Percentiles rank a stretch among this genome's conserved stretches.
Conservation (phyloP, 1,140 invertebrate species). For the Neodiprion virginianus region DNA sequence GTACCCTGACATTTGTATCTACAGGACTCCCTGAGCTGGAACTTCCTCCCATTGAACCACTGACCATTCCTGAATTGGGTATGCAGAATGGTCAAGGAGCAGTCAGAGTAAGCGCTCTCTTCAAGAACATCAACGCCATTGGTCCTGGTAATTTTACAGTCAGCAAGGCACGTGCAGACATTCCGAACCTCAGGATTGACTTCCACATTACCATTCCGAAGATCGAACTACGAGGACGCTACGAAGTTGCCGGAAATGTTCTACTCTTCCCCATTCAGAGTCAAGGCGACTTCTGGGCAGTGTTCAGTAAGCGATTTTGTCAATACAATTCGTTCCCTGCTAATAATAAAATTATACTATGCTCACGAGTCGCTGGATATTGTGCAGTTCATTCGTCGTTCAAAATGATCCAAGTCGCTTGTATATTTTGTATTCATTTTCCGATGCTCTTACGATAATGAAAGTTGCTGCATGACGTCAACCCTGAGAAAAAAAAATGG, state of each 20-base stretch:
- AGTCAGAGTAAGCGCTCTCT: constrained; percentile 72
- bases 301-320: constrained; percentile 68
- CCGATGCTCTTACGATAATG: too few relatives aligned
- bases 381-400: too few relatives aligned
- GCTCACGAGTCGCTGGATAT: too few relatives aligned
- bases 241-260: constrained; percentile 78
- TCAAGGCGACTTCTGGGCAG: constrained; percentile 78
- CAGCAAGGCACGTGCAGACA: constrained; percentile 63
- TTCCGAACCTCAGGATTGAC: constrained; percentile 72
- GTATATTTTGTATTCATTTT: too few relatives aligned
- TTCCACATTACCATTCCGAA: constrained; percentile 72
- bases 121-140: constrained; percentile 73
- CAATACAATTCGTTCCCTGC: too few relatives aligned
- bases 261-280: constrained; percentile 78
- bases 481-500: too few relatives aligned
- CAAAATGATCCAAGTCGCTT: too few relatives aligned
- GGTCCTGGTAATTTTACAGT: constrained; percentile 78
- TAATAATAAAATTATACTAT: too few relatives aligned
- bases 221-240: constrained; percentile 74
- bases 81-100: constrained; percentile 80
- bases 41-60: constrained; percentile 75
- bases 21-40: constrained; percentile 72
- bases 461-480: too few relatives aligned
- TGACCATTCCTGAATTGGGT: constrained; percentile 70
- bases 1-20: too few relatives aligned